phyloP scores from a whole-genome alignment of 1,140 invertebrate genomes.

The Scaptomyza montana region DNA sequence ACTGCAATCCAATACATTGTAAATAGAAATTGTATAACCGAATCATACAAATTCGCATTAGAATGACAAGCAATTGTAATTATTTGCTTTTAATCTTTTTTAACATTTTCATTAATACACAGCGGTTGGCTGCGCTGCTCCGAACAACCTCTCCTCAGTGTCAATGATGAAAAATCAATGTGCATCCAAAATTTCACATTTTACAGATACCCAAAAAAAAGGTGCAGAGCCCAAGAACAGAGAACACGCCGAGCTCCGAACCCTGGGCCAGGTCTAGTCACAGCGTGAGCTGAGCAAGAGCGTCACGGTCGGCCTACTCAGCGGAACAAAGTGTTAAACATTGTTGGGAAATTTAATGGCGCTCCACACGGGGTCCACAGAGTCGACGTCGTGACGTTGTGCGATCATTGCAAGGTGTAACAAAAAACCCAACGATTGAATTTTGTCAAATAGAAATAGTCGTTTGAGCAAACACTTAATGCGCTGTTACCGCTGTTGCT shows the following conservation, averaged over 20 bases:
- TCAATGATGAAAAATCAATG: conserved; percentile 82
- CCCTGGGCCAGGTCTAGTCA: conserved; percentile 13
- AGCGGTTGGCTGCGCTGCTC: conserved; percentile 58
- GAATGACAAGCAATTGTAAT: conserved; percentile 72
- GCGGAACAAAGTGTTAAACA: conserved; percentile 73
- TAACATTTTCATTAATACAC: conserved; percentile 81
- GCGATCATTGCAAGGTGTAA: conserved; percentile 74
- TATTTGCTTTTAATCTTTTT: conserved; percentile 70
- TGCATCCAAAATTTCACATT: conserved; percentile 68
- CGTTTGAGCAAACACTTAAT: conserved; percentile 44
- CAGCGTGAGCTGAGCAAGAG: conserved; percentile 55
- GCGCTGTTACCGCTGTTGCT: conserved; percentile 15
- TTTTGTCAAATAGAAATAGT: conserved; percentile 78
- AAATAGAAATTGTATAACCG: conserved; percentile 64
- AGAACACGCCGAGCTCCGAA: conserved; percentile 42
- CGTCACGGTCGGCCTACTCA: conserved; percentile 64
- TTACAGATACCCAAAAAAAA: conserved; percentile 33
- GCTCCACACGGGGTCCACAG: conserved; percentile 67
- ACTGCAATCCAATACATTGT: conserved; percentile 30
- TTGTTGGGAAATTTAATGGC: conserved; percentile 78
- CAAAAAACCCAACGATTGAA: conserved; percentile 76
- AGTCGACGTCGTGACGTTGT: conserved; percentile 1
- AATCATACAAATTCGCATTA: conserved; percentile 77
- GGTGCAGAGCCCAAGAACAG: background rate
- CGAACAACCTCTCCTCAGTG: conserved; percentile 1